phyloP scores from a whole-genome alignment of 2,888 invertebrate genomes.

The Caradrina kadenii region DNA sequence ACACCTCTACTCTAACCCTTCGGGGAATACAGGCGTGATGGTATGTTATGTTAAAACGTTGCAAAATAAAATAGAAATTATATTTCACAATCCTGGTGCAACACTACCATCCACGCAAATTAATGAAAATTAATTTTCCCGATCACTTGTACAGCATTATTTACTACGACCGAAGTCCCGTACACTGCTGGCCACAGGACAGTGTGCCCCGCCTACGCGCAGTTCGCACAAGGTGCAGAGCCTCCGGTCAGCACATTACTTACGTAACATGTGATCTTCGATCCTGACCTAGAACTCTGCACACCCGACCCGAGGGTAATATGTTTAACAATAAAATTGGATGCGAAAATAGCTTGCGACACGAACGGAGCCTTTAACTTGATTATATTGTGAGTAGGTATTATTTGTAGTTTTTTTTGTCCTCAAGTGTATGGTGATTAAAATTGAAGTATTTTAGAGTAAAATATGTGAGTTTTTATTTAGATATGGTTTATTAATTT shows the following conservation, averaged over 20 bases:
- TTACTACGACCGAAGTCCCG: slow-evolving; percentile 55
- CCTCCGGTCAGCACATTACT: slow-evolving; percentile 73
- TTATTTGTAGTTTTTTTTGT: slow-evolving; percentile 27
- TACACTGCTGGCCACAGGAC: slow-evolving; percentile 62
- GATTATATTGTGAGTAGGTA: not conserved
- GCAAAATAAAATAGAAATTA: slow-evolving; percentile 1
- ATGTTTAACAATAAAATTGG: slow-evolving; percentile 65
- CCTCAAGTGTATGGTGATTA: slow-evolving; percentile 22
- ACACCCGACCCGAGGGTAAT: slow-evolving; percentile 61
- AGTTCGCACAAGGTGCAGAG: slow-evolving; percentile 69
- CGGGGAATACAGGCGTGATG: too few relatives aligned
- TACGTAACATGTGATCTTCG: slow-evolving; percentile 70
- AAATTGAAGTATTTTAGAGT: slow-evolving; percentile 14
- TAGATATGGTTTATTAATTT: slow-evolving; percentile 4
- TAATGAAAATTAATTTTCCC: slow-evolving; percentile 54
- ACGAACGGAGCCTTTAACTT: slow-evolving; percentile 35
- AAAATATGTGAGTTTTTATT: not conserved
- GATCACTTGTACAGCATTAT: slow-evolving; percentile 26
- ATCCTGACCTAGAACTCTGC: slow-evolving; percentile 67
- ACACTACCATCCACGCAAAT: slow-evolving; percentile 12
- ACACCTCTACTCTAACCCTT: too few relatives aligned
- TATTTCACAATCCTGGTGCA: not conserved
- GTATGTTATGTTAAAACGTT: too few relatives aligned
- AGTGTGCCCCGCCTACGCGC: slow-evolving; percentile 69
- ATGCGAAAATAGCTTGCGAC: slow-evolving; percentile 48